A percentile compares a stretch with the other conserved stretches of the same genome.
Evolutionary conservation across 2,797 vertebrate species (phyloP).

Genomic region (Tragelaphus oryx): DNA sequence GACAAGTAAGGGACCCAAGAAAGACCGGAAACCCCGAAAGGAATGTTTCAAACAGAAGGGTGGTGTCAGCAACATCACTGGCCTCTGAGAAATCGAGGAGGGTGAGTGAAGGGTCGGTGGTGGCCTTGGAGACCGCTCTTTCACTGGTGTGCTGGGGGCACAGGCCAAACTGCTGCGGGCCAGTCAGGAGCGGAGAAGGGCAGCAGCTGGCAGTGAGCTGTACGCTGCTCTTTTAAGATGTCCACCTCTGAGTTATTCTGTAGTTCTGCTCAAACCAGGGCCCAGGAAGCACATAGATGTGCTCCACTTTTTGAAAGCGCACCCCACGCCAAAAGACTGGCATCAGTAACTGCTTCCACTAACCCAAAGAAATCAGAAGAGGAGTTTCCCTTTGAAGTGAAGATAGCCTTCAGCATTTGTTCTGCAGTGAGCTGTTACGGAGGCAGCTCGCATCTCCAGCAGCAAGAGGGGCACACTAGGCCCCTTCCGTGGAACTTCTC

Average conservation of each 20-base stretch:
- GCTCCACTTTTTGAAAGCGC: background rate
- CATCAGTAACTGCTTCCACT: background rate
- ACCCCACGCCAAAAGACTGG: background rate
- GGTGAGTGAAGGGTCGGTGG: background rate
- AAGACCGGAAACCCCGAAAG: background rate
- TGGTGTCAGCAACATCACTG: background rate
- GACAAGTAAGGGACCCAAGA: background rate
- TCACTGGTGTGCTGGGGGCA: background rate
- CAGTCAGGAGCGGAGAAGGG: background rate
- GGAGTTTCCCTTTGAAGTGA: background rate
- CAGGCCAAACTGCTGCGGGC: background rate
- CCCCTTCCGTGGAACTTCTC: background rate
- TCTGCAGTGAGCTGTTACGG: background rate
- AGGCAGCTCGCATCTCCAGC: background rate
- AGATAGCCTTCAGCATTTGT: background rate
- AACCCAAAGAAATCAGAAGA: background rate
- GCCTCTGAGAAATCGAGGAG: background rate
- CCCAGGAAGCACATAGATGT: background rate
- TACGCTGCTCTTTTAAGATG: background rate
- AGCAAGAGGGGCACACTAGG: background rate
- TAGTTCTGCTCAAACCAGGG: background rate
- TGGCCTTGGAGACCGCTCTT: background rate
- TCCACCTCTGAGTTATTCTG: background rate
- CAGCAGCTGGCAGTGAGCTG: background rate
- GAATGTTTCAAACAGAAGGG: background rate